Evolutionary conservation across 2,797 vertebrate species (phyloP).

Genomic region (Rousettus madagascariensis): DNA sequence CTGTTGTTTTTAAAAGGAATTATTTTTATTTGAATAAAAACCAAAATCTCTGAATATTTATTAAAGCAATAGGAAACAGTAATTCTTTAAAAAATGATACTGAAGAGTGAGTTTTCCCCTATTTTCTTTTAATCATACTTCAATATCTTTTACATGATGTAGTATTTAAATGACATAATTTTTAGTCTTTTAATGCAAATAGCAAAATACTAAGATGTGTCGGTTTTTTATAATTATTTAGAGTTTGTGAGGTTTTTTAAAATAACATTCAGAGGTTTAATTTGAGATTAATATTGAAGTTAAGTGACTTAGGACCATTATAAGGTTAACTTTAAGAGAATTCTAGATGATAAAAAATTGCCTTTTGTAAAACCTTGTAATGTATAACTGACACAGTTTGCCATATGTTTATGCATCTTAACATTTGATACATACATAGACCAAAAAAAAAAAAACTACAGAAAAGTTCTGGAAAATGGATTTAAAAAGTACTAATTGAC

Average conservation of each 20-base stretch:
- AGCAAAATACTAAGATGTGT: not conserved
- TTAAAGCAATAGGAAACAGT: not conserved
- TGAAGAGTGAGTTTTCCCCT: not conserved
- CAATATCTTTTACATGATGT: not conserved
- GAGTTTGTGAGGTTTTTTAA: not conserved
- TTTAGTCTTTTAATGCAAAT: not conserved
- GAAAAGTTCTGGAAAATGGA: not conserved
- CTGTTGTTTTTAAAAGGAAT: not conserved
- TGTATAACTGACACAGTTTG: not conserved
- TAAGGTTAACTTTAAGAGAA: not conserved
- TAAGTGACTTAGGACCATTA: not conserved
- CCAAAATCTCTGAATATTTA: not conserved
- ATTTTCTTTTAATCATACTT: not conserved
- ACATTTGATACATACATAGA: not conserved
- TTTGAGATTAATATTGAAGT: not conserved
- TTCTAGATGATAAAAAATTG: not conserved
- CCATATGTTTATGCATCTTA: not conserved
- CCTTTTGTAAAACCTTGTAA: not conserved
- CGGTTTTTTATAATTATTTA: not conserved
- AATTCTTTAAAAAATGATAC: not conserved
- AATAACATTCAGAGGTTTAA: not conserved
- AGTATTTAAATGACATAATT: not conserved
- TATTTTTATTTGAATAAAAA: not conserved
- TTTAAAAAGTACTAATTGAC: not conserved
- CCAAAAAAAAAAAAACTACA: not conserved